Percentiles rank a stretch among this genome's conserved stretches.
These are phyloP conservation scores for Corythucha ciliata DNA, from an alignment of 2,888 invertebrate species.

Conservation along the genomic window DNA sequence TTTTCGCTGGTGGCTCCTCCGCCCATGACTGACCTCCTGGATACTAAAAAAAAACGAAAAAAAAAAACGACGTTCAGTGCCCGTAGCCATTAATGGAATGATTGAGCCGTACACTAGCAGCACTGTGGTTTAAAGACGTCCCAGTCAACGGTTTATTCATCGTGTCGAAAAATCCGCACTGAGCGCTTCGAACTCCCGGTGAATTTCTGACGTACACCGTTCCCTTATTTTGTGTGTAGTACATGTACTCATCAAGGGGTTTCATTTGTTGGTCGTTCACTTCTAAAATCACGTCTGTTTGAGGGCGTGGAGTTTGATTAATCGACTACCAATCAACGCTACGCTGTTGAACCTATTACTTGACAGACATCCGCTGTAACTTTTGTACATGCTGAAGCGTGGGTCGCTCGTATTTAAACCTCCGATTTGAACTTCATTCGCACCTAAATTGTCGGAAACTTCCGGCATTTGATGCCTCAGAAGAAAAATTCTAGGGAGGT, in stretches of 20 bases:
- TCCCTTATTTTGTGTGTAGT: constrained; percentile 74
- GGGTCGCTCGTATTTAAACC: constrained; percentile 77
- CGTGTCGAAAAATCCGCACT: constrained; percentile 69
- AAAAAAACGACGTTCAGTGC: background rate
- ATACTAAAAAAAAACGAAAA: constrained; percentile 46
- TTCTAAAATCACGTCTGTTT: constrained; percentile 78
- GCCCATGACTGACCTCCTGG: constrained; percentile 68
- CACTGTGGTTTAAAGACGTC: constrained; percentile 50
- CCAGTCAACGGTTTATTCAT: constrained; percentile 50
- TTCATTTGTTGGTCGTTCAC: constrained; percentile 75
- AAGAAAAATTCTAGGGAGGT: constrained; percentile 57
- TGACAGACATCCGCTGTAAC: constrained; percentile 81
- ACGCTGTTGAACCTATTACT: constrained; percentile 50
- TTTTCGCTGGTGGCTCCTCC: constrained; percentile 68
- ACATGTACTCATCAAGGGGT: constrained; percentile 83
- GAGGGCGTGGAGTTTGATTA: no score
- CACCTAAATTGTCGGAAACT: constrained; percentile 48
- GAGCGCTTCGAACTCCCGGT: constrained; percentile 74
- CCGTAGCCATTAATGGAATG: background rate
- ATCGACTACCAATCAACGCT: no score
- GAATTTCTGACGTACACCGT: constrained; percentile 73
- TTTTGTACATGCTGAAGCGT: constrained; percentile 70
- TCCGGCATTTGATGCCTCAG: constrained; percentile 61
- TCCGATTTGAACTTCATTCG: constrained; percentile 78
- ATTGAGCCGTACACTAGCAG: constrained; percentile 36